Evolutionary conservation across 2,888 invertebrate species (phyloP), one percentile per base, ranked within the genome.

Genomic region (Trichogramma evanescens): DNA sequence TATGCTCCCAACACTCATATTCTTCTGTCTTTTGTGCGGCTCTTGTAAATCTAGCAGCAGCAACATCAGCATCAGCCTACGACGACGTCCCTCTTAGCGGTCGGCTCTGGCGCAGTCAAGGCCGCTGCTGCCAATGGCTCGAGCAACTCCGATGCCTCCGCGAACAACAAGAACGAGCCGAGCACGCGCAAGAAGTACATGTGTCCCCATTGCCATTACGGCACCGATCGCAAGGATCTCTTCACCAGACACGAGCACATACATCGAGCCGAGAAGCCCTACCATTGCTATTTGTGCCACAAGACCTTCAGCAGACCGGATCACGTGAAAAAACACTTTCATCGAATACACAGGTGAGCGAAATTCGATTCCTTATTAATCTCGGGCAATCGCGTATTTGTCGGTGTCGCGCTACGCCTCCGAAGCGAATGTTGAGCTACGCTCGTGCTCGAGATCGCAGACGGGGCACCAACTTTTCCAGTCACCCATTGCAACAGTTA

Each of bases 261-360:
- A 66, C 95, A 95, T 75, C 86, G 93, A 69, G 93, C 93, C 75
- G 93, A 94, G 75, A 94, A 95, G 75, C 94, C 94, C 5, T 95
- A 94, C 76, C 92, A 93, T 75, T 95, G 94, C 78, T 94, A 94
- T 76, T 88, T 93, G 43, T 94, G 94, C 75, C 87, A 89, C 75
- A 93, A 94, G 78, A 92, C 93, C 77, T 95, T 95, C 80, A 95
- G 94, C 78, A 84, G 94, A 56, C 94, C 94, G 46, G 94, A 95
- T 78, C 94, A 95, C 76, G 94, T 95, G 51, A 95, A 95, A 79
- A 95, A 95, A 73, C 94, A 95, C 78, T 94, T 94, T 72, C 81
- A 93, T 67, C 83, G 94, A 67, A 94, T 95, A 91, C 94, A 95
- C 74, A 85, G 59, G 65, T 65, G 56, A 7, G 51, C 9, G n/a